These are phyloP conservation scores for Lutraria lutraria DNA, from an alignment of 2,888 invertebrate genomes.

Conservation along the genomic window DNA sequence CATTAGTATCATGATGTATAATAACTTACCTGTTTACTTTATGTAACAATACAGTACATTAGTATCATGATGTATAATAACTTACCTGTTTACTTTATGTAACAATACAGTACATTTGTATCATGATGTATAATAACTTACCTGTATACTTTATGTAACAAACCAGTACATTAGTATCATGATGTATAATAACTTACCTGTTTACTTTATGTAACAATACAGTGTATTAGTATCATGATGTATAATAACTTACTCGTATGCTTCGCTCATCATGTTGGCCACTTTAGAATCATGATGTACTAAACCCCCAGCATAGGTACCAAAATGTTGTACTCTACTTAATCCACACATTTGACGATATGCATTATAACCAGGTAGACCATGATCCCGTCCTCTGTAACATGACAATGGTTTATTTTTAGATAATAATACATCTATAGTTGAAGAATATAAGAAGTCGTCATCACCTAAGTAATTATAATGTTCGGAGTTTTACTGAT, in stretches of 20 bases:
- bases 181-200: too few species aligned
- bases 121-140: too few species aligned
- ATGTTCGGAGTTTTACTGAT: not conserved
- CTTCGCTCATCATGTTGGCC: too few species aligned
- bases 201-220: too few species aligned
- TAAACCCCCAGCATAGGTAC: slow-evolving; percentile 22
- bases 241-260: too few species aligned
- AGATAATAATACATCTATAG: not conserved
- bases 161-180: too few species aligned
- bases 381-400: slow-evolving; percentile 93
- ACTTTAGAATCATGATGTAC: slow-evolving; percentile 40
- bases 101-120: too few species aligned
- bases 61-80: slow-evolving; percentile 90
- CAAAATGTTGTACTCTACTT: slow-evolving; percentile 44
- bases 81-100: slow-evolving; percentile 56
- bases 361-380: slow-evolving; percentile 92
- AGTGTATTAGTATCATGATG: too few species aligned
- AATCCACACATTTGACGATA: slow-evolving; percentile 88
- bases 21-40: not conserved
- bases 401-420: not conserved
- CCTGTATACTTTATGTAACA: too few species aligned
- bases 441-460: not conserved
- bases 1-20: too few species aligned
- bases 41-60: not conserved
- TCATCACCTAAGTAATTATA: not conserved